phyloP scores from a whole-genome alignment of 1,140 invertebrate species.

The Psilanteris sp. region DNA sequence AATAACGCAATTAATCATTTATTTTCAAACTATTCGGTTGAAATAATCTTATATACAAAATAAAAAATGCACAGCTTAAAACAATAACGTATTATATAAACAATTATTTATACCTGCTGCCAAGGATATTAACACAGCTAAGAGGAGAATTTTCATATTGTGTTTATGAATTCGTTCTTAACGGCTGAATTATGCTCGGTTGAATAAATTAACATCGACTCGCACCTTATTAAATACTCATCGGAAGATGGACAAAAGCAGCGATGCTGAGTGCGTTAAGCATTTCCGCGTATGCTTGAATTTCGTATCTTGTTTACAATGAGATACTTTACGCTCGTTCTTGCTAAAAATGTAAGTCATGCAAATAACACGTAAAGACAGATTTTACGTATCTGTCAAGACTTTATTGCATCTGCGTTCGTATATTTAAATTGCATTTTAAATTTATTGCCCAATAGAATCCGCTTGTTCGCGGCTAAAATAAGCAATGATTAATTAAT shows the following conservation, averaged over 20 bases:
- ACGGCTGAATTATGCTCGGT: not conserved
- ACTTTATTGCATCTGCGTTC: conserved; percentile 2
- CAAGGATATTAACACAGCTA: not conserved
- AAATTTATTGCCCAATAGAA: too few species aligned
- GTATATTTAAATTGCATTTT: too few species aligned
- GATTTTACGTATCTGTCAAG: conserved; percentile 3
- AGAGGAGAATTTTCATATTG: conserved; percentile 11
- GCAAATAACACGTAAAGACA: conserved; percentile 9
- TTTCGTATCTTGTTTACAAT: conserved; percentile 12
- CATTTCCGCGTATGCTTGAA: conserved; percentile 4
- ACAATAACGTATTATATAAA: not conserved
- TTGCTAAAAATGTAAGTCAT: conserved; percentile 1
- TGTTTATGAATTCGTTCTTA: not conserved
- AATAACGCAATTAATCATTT: too few species aligned
- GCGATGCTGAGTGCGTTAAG: not conserved
- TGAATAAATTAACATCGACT: conserved; percentile 18
- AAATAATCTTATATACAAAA: too few species aligned
- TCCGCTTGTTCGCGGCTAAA: too few species aligned
- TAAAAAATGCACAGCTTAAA: too few species aligned
- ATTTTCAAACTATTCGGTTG: too few species aligned
- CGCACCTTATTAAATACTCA: conserved; percentile 7
- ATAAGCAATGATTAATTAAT: too few species aligned
- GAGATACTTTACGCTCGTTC: conserved; percentile 1
- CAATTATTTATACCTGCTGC: conserved; percentile 5
- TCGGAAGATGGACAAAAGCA: not conserved